A percentile compares a stretch with the other conserved stretches of the same genome.
phyloP scores from a whole-genome alignment of 2,888 invertebrate species.

The Mimumesa dahlbomi region DNA sequence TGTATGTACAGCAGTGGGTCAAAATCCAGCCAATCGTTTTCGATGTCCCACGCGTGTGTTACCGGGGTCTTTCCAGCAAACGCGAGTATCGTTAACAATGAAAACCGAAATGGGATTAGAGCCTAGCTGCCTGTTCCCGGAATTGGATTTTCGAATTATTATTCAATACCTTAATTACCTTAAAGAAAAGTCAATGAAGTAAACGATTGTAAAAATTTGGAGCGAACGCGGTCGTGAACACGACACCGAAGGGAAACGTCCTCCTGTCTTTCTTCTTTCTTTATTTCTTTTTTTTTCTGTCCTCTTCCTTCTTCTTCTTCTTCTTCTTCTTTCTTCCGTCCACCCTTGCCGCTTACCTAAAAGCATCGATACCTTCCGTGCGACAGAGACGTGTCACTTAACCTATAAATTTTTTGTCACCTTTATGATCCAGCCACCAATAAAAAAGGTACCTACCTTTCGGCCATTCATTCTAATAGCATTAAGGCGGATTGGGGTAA shows the following conservation, averaged over 20 bases:
- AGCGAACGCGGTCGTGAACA: constrained; percentile 11
- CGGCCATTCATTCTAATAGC: constrained; percentile 60
- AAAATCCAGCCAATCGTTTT: constrained; percentile 7
- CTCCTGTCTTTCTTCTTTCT: neutral
- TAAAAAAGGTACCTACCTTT: constrained; percentile 51
- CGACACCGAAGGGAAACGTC: neutral
- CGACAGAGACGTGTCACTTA: constrained; percentile 4
- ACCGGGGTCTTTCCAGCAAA: constrained; percentile 19
- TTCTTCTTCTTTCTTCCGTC: no score
- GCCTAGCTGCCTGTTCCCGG: constrained; percentile 25
- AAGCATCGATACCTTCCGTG: neutral
- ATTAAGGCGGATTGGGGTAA: constrained; percentile 65
- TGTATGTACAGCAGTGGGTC: constrained; percentile 18
- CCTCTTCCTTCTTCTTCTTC: neutral
- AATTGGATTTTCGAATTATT: constrained; percentile 57
- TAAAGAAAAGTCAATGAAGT: neutral
- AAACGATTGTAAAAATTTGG: constrained; percentile 46
- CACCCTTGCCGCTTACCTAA: constrained; percentile 5
- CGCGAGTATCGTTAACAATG: constrained; percentile 23
- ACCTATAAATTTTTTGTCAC: constrained; percentile 51
- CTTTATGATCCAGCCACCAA: constrained; percentile 52
- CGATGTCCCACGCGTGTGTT: constrained; percentile 8
- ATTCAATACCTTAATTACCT: constrained; percentile 42
- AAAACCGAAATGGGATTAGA: constrained; percentile 53
- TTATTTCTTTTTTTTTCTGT: neutral